These are phyloP conservation scores for Pagrus major DNA, from an alignment of 2,113 vertebrate genomes.

Conservation along the genomic window DNA sequence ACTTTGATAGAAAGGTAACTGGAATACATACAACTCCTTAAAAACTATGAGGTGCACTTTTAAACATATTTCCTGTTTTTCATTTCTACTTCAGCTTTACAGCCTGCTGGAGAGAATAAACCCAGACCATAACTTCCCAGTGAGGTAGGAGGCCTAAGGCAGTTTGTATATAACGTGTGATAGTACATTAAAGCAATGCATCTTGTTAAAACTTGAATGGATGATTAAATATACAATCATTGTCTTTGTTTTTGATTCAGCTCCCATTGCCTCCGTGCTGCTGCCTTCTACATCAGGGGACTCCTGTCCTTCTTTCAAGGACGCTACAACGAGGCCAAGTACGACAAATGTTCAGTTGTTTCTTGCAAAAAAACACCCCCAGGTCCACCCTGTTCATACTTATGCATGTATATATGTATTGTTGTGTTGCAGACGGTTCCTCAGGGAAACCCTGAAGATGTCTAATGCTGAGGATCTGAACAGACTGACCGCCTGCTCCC, in stretches of 20 bases:
- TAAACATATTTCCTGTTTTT: conserved; percentile 5
- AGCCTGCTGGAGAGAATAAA: conserved; percentile 97
- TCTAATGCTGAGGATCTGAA: conserved; percentile 98
- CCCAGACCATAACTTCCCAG: conserved; percentile 98
- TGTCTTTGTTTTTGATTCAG: conserved; percentile 73
- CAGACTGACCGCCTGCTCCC: conserved; percentile 95
- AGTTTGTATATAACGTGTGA: background rate
- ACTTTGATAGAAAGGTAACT: background rate
- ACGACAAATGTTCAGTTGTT: conserved; percentile 61
- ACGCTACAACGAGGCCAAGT: conserved; percentile 99
- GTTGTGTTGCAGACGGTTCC: conserved; percentile 86
- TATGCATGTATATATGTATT: background rate
- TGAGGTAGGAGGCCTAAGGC: conserved; percentile 85
- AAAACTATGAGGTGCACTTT: background rate
- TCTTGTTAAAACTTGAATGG: background rate
- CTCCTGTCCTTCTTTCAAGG: conserved; percentile 99
- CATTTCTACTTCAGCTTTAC: conserved; percentile 87
- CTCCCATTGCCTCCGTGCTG: conserved; percentile 96
- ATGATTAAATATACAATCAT: background rate
- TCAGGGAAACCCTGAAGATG: conserved; percentile 99
- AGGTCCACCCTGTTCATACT: too few relatives aligned
- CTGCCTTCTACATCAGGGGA: conserved; percentile 97
- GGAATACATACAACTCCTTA: background rate
- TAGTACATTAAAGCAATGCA: background rate
- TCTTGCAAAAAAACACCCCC: background rate